Evolutionary conservation across 2,888 invertebrate species (phyloP), one percentile per base, ranked within the genome.

Genomic region (Deilephila porcellus): DNA sequence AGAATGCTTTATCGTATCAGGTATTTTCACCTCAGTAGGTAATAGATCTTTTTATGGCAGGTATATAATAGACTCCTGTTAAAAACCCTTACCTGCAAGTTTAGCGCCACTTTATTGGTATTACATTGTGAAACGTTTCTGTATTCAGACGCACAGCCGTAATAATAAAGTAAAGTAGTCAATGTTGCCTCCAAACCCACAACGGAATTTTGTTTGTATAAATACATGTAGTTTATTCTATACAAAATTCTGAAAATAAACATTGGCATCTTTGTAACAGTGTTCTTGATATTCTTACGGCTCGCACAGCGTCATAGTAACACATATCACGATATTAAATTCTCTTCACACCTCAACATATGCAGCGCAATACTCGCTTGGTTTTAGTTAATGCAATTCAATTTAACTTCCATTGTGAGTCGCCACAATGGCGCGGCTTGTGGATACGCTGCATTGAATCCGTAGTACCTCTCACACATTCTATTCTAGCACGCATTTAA

Each of bases 341-440:
- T 67, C 67, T 52, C 67, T 67, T 67, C 67, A 67, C 67, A 67
- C 67, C 59, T 25, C 59, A 56, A 60, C 67, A 67, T 34, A 64
- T 73, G 45, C 59, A 67, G 63, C 72, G 74, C 71, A 74, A 74
- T 74, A 78, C 76, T 63, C 60, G 62, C 67, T 75, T 82, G 85
- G 84, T 86, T 84, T 77, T 80, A 85, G 81, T 81, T 85, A 89
- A 88, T 87, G 85, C 82, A 86, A 87, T 87, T 84, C 83, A 85
- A 84, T 86, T 82, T 86, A 83, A 85, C 83, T 85, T 82, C 84
- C 83, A 88, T 88, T 88, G 88, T 89, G 85, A 86, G 80, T 78
- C 81, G 75, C 84, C 80, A 88, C 88, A 88, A 88, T 86, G 79
- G 83, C 79, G 78, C 80, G 37, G 71, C 63, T 62, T 62, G 60